Conservation (phyloP, 2,888 invertebrate genomes). For the Drosophila subquinaria region DNA sequence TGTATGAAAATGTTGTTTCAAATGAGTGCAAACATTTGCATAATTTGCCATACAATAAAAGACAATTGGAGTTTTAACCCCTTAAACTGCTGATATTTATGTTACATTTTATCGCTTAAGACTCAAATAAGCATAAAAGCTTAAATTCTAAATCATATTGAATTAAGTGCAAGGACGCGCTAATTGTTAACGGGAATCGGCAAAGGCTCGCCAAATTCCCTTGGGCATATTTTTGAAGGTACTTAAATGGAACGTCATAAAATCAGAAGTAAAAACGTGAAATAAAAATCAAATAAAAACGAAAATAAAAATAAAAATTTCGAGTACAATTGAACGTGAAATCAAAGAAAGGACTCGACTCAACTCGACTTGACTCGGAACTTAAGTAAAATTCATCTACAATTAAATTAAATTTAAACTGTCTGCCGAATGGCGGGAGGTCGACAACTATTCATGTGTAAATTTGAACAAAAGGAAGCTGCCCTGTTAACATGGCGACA, state of each 20-base stretch:
- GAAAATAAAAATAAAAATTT: conserved; percentile 53
- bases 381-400: conserved; percentile 58
- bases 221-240: conserved; percentile 21
- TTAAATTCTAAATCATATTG: conserved; percentile 44
- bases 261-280: conserved; percentile 63
- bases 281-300: conserved; percentile 73
- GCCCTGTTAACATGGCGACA: conserved; percentile 65
- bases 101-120: not conserved
- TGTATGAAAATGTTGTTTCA: conserved; percentile 57
- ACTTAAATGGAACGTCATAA: conserved; percentile 47
- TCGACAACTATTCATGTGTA: conserved; percentile 78
- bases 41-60: conserved; percentile 69
- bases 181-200: conserved; percentile 55
- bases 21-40: conserved; percentile 78
- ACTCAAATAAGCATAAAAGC: conserved; percentile 26
- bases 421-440: conserved; percentile 24
- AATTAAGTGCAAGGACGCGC: conserved; percentile 34
- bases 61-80: conserved; percentile 44
- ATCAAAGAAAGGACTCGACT: conserved; percentile 56
- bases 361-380: conserved; percentile 9
- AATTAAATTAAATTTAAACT: conserved; percentile 78
- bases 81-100: conserved; percentile 42
- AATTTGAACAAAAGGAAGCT: conserved; percentile 53
- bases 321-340: conserved; percentile 74
- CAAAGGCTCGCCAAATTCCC: not conserved